Conservation (phyloP, 2,888 invertebrate genomes). For the Ennomos quercinarius region DNA sequence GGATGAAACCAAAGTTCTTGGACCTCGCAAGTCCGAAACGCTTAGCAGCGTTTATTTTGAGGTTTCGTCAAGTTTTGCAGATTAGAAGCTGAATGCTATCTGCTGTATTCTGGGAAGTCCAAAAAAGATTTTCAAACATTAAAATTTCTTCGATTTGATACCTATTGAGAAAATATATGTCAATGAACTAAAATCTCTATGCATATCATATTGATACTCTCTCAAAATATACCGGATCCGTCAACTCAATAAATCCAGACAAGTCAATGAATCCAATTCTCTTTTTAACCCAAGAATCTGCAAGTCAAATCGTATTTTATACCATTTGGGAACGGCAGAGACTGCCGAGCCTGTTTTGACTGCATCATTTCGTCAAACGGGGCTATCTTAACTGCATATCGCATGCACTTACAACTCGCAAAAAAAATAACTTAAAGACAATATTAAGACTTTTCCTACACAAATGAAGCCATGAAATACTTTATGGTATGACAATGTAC, state of each 20-base stretch:
- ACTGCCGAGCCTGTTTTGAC: slow-evolving; percentile 24
- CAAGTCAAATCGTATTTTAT: slow-evolving; percentile 38
- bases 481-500: slow-evolving; percentile 6
- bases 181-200: too few species aligned
- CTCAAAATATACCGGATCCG: too few species aligned
- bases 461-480: slow-evolving; percentile 21
- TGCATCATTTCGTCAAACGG: slow-evolving; percentile 39
- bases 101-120: too few species aligned
- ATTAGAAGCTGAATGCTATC: too few species aligned
- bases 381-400: slow-evolving; percentile 76
- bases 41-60: too few species aligned
- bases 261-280: slow-evolving; percentile 11
- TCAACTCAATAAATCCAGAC: not conserved
- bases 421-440: slow-evolving; percentile 67
- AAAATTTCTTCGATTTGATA: too few species aligned
- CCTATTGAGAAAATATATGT: too few species aligned
- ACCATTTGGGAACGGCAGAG: slow-evolving; percentile 28
- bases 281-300: slow-evolving; percentile 1
- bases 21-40: too few species aligned
- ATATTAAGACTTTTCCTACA: slow-evolving; percentile 49
- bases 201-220: too few species aligned
- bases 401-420: slow-evolving; percentile 51
- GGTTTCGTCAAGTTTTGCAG: too few species aligned
- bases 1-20: too few species aligned
- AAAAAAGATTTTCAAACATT: too few species aligned